Evolutionary conservation across 2,113 vertebrate genomes (phyloP), one percentile per base, ranked within the genome.

Genomic region (Lanius ludovicianus): DNA sequence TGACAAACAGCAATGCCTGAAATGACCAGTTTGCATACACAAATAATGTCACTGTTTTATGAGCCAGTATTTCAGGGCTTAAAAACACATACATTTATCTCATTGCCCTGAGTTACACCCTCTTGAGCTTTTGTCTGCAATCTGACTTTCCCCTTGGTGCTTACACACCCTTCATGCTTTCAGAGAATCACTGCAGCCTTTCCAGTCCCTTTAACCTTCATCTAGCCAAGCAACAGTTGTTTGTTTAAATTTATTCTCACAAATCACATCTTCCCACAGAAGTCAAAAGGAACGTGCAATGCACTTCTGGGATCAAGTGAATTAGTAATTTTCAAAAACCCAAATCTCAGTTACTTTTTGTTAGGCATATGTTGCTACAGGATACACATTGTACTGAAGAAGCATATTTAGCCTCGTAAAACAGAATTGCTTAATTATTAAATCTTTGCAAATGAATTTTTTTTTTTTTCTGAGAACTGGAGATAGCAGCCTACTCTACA

Each of bases 131-230:
- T 90, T 39, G 39, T 78, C 77, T 90, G 83, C 59, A 33, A 59
- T 70, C 73, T 77, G 64, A 49, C 73, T 90, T 93, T 93, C 57
- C 87, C 76, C 88, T 76, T 90, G 95, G 90, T 81, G 52, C 67
- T 94, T 88, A 93, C 94, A 96, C 95, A 91, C 95, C 94, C 95
- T 91, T 89, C 49, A 5, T 79, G 57, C 60, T 92, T 63, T 64
- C 83, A 92, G 37, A 93, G 68, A 80, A 68, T 78, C n/a, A 3
- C 31, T 67, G 60, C 47, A 89, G 92, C 93, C 73, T 78, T 92
- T 74, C 44, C 83, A 94, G 53, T 81, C 47, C 39, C 56, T 90
- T 88, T 75, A 93, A 55, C 71, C 52, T 92, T 84, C 60, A 60
- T 60, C 31, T 84, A 90, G 49, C 73, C 76, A 92, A 87, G 85